A percentile compares a stretch with the other conserved stretches of the same genome.
These are phyloP conservation scores for Schizothorax lantsangensis DNA, from an alignment of 2,797 vertebrate species.

Conservation along the genomic window DNA sequence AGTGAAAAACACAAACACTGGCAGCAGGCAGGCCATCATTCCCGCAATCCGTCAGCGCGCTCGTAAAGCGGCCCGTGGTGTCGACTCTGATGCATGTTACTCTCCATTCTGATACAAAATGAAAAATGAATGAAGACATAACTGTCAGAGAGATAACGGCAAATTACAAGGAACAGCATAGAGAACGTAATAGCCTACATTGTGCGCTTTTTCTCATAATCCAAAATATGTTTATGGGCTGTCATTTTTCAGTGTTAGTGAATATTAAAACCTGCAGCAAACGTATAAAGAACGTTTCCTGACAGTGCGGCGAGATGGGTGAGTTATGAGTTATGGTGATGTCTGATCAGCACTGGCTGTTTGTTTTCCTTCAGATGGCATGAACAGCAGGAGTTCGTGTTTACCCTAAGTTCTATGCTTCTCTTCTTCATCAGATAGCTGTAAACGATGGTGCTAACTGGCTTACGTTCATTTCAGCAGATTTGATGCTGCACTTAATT, in stretches of 20 bases:
- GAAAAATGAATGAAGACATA: constrained; percentile 56
- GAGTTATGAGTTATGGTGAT: constrained; percentile 63
- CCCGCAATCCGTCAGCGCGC: constrained; percentile 45
- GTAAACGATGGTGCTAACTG: constrained; percentile 65
- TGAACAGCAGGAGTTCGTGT: constrained; percentile 8
- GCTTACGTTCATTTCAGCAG: constrained; percentile 69
- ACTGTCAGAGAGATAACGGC: constrained; percentile 58
- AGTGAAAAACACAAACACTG: constrained; percentile 2
- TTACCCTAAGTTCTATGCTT: constrained; percentile 55
- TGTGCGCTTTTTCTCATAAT: constrained; percentile 64
- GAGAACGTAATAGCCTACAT: constrained; percentile 54
- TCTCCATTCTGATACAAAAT: constrained; percentile 57
- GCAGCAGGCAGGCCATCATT: constrained; percentile 58
- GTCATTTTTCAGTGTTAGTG: constrained; percentile 66
- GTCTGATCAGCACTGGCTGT: constrained; percentile 55
- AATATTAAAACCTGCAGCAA: constrained; percentile 60
- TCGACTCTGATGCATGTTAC: constrained; percentile 59
- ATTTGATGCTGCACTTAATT: constrained; percentile 66
- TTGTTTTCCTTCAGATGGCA: constrained; percentile 56
- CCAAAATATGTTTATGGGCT: constrained; percentile 64
- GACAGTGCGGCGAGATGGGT: constrained; percentile 54
- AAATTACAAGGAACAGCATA: constrained; percentile 54
- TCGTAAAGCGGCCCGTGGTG: constrained; percentile 54
- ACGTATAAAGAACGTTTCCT: constrained; percentile 56
- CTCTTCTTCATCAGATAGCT: constrained; percentile 70